phyloP scores from a whole-genome alignment of 1,140 invertebrate species.

The Zaprionus davidi region DNA sequence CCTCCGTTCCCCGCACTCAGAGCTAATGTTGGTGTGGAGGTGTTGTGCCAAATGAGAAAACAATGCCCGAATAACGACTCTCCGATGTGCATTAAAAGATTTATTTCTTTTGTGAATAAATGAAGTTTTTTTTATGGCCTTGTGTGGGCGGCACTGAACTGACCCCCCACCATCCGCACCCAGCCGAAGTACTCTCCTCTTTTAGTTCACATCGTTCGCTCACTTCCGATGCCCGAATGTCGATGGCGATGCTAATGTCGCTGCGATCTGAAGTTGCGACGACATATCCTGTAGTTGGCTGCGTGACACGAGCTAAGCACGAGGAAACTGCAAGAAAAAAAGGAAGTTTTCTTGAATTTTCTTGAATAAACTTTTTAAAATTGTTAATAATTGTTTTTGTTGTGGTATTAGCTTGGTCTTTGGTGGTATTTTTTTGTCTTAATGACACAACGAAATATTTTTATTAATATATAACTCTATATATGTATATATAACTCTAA shows the following conservation, averaged over 20 bases:
- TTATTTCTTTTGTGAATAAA: constrained; percentile 81
- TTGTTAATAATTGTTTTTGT: not conserved
- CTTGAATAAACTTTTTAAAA: not conserved
- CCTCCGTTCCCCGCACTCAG: not conserved
- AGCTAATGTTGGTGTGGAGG: constrained; percentile 28
- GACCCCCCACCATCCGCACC: too few species aligned
- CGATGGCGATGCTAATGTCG: constrained; percentile 5
- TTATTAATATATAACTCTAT: too few species aligned
- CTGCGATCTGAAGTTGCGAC: not conserved
- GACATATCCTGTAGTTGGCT: not conserved
- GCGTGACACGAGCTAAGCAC: not conserved
- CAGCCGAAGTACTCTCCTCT: not conserved
- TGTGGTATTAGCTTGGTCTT: not conserved
- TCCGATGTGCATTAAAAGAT: constrained; percentile 83
- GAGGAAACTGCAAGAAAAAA: not conserved
- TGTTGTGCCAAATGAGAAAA: constrained; percentile 81
- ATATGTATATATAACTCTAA: too few species aligned
- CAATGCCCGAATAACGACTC: constrained; percentile 82
- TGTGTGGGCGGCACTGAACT: constrained; percentile 19
- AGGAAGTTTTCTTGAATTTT: not conserved
- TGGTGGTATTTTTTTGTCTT: too few species aligned
- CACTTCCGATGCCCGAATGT: not conserved
- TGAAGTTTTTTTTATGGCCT: constrained; percentile 73
- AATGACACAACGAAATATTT: too few species aligned
- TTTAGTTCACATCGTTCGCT: not conserved